Evolutionary conservation across 1,140 invertebrate species (phyloP).

Genomic region (Streblospio benedicti): DNA sequence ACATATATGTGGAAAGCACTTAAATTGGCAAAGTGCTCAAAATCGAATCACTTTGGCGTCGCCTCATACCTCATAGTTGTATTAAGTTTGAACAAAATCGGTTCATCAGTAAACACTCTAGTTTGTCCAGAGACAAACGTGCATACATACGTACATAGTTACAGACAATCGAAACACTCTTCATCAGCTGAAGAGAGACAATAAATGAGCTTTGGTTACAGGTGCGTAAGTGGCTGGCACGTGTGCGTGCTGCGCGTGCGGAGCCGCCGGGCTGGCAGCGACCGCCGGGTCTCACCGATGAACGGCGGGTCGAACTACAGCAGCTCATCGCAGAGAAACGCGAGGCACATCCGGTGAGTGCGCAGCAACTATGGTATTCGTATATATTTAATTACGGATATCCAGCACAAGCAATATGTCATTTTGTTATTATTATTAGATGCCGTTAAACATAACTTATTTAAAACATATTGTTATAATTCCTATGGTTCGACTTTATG

Average conservation of each 20-base stretch:
- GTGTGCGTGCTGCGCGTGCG: constrained; percentile 20
- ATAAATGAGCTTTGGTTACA: constrained; percentile 10
- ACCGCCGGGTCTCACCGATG: constrained; percentile 38
- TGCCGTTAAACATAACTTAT: too few relatives aligned
- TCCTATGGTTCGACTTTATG: too few relatives aligned
- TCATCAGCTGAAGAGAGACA: not conserved
- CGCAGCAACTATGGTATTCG: not conserved
- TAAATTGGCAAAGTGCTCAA: not conserved
- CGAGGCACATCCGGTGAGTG: constrained; percentile 36
- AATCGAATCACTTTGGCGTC: not conserved
- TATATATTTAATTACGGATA: not conserved
- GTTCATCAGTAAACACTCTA: not conserved
- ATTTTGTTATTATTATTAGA: too few relatives aligned
- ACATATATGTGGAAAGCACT: too few relatives aligned
- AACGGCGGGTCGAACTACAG: constrained; percentile 34
- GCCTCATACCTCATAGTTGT: not conserved
- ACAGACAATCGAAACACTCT: not conserved
- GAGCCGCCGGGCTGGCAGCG: constrained; percentile 28
- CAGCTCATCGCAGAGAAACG: constrained; percentile 31
- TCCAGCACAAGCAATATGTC: too few relatives aligned
- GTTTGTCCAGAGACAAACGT: too few relatives aligned
- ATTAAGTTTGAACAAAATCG: not conserved
- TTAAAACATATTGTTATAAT: too few relatives aligned
- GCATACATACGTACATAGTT: not conserved
- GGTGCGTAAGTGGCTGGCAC: constrained; percentile 36